Base-by-base conservation (phyloP, 2,888 invertebrate genomes). In the Hoplodrina blanda region DNA sequence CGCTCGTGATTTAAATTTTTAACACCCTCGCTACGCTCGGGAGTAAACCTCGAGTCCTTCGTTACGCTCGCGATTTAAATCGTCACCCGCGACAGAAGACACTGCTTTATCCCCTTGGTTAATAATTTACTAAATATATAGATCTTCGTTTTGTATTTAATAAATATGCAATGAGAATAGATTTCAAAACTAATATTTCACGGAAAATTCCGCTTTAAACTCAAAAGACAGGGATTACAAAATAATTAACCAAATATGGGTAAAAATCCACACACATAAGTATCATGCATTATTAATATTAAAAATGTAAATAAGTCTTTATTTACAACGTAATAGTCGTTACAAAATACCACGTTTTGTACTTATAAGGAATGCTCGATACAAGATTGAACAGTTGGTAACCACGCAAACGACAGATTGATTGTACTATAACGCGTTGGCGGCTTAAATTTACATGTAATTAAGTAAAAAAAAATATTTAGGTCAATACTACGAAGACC, bases 401-500 rank as follows among this genome's bases (percentile, higher is more conserved):
- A 54, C 46, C 56, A 73, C 69, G 56, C 41, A 62, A 61, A 68
- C 66, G 44, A 54, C 61, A 49, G 70, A 86, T 87, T 87, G 85
- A 87, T 88, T 88, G 84, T 86, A 83, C 75, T 78, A 79, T 73
- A 77, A 71, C 71, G 85, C 86, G 91, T 91, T 83, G 91, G 91
- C 82, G 89, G 86, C 69, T 86, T 86, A 83, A 76, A 91, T 93
- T 93, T 88, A 89, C 92, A 93, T 93, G 91, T 87, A 85, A 87
- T 85, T 82, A 88, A 82, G 76, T 85, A 76, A 88, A 84, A 86
- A 89, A 86, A 82, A 83, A 92, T n/a, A n/a, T 91, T 87, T 87
- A 83, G 94, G 94, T 93, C 94, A 94, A 93, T 95, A 94, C 88
- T 84, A 76, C 81, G 72, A 83, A 85, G 83, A 60, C 69, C 49